Base-by-base conservation (phyloP, 2,113 vertebrate genomes). In the Gallinago jamesoni region DNA sequence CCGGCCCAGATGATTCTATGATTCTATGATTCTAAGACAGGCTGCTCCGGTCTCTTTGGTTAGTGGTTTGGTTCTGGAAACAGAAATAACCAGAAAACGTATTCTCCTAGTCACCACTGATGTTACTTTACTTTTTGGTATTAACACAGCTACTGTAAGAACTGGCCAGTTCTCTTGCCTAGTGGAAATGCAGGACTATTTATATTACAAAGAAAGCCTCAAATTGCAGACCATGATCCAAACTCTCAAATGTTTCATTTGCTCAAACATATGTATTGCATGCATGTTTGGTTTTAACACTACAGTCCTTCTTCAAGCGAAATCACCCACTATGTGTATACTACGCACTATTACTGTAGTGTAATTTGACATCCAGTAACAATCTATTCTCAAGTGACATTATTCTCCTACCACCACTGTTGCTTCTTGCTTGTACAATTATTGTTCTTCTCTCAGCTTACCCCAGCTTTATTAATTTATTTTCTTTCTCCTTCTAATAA, bases 391-490 rank as follows among this genome's bases (percentile, higher is more conserved):
- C 59, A 69, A 74, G 28, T 33, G 12, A 45, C 25, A 18, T 74
- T 89, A 69, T 88, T 92, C 37, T 86, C 31, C 52, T 77, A 25
- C 28, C 6, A 5, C 7, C 33, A 28, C 21, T 85, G 16, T 62
- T 85, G 39, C 14, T 87, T 82, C 62, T 76, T 79, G 23, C 74
- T 85, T 75, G 28, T 75, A 56, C 48, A 93, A 82, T 90, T 70
- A 57, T 70, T 87, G 7, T 41, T 87, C 53, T 85, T 85, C 33
- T 60, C 21, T 83, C 33, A 85, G 11, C 17, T 90, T 92, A 72
- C 67, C 83, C 30, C 48, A 89, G 31, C 9, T 84, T 95, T 56
- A 41, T 31, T 80, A 11, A 31, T 62, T 80, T 59, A 53, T 76
- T 86, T 88, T 88, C n/a, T 60, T 85, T 86, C 28, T 83, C 7